Base-by-base conservation (phyloP, 1,140 invertebrate genomes). In the Diachasma alloeum region DNA sequence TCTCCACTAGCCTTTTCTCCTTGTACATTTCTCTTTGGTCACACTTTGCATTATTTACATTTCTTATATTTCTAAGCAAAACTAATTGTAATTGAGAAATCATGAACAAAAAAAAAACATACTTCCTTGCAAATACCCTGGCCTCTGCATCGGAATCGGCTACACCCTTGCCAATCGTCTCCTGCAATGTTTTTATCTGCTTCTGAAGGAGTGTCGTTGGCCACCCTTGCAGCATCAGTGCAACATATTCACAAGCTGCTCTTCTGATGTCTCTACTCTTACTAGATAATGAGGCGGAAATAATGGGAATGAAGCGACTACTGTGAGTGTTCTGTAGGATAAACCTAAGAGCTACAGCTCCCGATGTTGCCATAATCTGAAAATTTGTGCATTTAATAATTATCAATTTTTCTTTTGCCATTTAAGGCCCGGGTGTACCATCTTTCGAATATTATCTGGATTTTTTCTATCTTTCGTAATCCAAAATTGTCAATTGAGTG, bases 211-310 rank as follows among this genome's bases (percentile, higher is more conserved):
- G 91, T 81, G 93, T 91, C 0, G 94, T 92, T 36, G 95, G 92
- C 97, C 98, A 99, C 9, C 93, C 93, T 80, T 95, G 94, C 75
- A 99, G 90, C 66, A 99, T 91, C 75, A 95, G 90, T 76, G 96
- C 93, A 31, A 99, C 87, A 84, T 97, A 95, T 87, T 99, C 97
- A 86, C 94, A 97, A 70, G 93, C 92, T 11, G 92, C 91, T 67
- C 94, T 91, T 46, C 97, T 91, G 82, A 99, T 98, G 74, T 98
- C 96, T 91, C 96, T 97, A 75, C 96, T 97, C 87, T 99, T 99
- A 77, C 96, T 95, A 69, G 91, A 92, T 63, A 97, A 84, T 83
- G 95, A 95, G 31, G 92, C 91, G 1, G 94, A 93, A n/a, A 99
- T 93, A 78, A 97, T 94, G 66, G 97, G 96, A 75, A 99, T 93